phyloP scores from a whole-genome alignment of 2,797 vertebrate genomes.

The Spinibarbus caldwelli region DNA sequence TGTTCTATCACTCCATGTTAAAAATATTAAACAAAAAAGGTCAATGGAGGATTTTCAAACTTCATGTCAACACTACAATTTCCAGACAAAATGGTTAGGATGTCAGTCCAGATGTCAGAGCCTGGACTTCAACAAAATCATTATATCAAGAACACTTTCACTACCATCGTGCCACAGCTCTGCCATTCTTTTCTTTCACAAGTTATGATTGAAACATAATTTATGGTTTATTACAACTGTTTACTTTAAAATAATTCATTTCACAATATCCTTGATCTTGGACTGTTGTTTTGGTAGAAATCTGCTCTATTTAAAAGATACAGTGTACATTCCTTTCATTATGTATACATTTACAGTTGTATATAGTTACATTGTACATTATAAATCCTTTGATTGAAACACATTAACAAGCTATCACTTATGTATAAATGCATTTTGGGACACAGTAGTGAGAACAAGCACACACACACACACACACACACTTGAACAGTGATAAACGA shows the following conservation, averaged over 20 bases:
- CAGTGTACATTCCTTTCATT: background rate
- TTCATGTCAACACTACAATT: background rate
- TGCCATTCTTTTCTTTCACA: background rate
- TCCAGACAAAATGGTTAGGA: background rate
- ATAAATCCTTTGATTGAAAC: background rate
- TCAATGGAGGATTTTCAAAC: background rate
- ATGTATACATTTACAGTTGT: background rate
- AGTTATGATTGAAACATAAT: background rate
- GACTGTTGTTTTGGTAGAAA: background rate
- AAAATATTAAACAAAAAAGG: background rate
- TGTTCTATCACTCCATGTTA: background rate
- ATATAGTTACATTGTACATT: background rate
- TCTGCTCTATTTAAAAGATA: background rate
- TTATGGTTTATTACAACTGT: background rate
- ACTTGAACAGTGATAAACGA: constrained; percentile 68
- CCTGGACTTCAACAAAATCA: background rate
- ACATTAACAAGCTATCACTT: background rate
- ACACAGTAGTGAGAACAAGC: background rate
- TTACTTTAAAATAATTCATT: background rate
- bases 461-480: constrained; percentile 10
- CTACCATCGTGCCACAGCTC: background rate
- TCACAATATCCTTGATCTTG: background rate
- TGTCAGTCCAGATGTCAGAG: background rate
- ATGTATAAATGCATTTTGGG: constrained; percentile 13
- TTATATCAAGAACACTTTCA: background rate